phyloP scores from a whole-genome alignment of 2,113 vertebrate genomes.

The Pygoscelis antarcticus region DNA sequence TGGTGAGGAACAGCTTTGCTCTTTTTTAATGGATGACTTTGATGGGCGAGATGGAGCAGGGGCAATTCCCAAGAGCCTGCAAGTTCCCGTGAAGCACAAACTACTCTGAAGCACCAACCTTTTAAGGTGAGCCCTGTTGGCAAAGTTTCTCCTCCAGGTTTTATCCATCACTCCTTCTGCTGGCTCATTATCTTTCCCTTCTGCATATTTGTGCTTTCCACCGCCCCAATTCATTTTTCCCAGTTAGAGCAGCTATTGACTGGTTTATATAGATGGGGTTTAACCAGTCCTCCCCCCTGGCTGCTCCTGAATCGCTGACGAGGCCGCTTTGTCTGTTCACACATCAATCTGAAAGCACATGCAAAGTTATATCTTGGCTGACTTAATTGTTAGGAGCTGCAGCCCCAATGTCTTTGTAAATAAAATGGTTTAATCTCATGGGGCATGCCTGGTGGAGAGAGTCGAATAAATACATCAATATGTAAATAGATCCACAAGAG shows the following conservation, averaged over 20 bases:
- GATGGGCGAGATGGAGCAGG: background rate
- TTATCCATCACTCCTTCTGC: background rate
- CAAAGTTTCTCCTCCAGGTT: background rate
- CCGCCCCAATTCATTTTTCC: background rate
- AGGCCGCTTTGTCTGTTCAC: background rate
- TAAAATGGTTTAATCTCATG: conserved; percentile 55
- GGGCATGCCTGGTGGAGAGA: conserved; percentile 30
- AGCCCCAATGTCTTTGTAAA: conserved; percentile 61
- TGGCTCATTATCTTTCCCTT: background rate
- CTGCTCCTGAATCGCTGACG: background rate
- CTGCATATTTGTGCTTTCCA: background rate
- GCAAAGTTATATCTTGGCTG: conserved; percentile 21
- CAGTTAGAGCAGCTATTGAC: conserved; percentile 14
- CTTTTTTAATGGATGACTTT: background rate
- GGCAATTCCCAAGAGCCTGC: background rate
- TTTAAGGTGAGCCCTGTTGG: background rate
- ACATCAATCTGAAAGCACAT: conserved; percentile 20
- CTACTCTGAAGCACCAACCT: background rate
- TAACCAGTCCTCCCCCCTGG: background rate
- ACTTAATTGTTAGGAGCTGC: conserved; percentile 19
- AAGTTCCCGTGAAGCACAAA: background rate
- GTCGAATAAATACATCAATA: conserved; percentile 66
- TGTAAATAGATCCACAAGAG: conserved; percentile 64
- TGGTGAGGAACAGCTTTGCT: background rate
- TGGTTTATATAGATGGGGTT: background rate